Conservation (phyloP, 2,113 vertebrate species). For the Rattus rattus region DNA sequence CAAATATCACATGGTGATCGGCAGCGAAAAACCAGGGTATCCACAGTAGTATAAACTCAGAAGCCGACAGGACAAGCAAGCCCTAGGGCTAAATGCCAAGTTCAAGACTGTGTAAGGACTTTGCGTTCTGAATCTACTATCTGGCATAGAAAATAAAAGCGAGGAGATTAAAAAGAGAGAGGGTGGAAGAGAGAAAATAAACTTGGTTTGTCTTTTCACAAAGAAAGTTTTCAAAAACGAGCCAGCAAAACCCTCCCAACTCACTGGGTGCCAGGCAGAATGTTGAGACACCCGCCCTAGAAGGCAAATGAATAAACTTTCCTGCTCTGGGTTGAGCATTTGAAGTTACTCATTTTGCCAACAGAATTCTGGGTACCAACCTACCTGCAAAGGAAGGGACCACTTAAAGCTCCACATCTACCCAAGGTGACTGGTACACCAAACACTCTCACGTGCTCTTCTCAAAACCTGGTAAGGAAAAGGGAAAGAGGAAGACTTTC, state of each 20-base stretch:
- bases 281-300: neutral
- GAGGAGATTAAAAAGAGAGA: neutral
- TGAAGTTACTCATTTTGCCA: slow-evolving; percentile 26
- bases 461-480: neutral
- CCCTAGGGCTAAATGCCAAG: slow-evolving; percentile 36
- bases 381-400: slow-evolving; percentile 72
- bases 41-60: slow-evolving; percentile 44
- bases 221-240: slow-evolving; percentile 38
- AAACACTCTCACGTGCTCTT: slow-evolving; percentile 43
- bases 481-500: neutral
- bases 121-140: slow-evolving; percentile 54
- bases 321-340: neutral
- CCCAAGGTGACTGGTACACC: slow-evolving; percentile 34
- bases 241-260: slow-evolving; percentile 38
- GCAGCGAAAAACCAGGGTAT: slow-evolving; percentile 36
- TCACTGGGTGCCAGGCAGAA: neutral
- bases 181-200: neutral
- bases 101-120: slow-evolving; percentile 37
- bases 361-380: slow-evolving; percentile 44
- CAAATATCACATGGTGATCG: slow-evolving; percentile 58
- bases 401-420: slow-evolving; percentile 57
- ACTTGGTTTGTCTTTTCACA: slow-evolving; percentile 54
- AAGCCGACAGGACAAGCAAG: slow-evolving; percentile 40
- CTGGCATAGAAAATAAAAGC: neutral
- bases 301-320: slow-evolving; percentile 51